Conservation (phyloP, 2,113 vertebrate genomes). For the Bungarus multicinctus region DNA sequence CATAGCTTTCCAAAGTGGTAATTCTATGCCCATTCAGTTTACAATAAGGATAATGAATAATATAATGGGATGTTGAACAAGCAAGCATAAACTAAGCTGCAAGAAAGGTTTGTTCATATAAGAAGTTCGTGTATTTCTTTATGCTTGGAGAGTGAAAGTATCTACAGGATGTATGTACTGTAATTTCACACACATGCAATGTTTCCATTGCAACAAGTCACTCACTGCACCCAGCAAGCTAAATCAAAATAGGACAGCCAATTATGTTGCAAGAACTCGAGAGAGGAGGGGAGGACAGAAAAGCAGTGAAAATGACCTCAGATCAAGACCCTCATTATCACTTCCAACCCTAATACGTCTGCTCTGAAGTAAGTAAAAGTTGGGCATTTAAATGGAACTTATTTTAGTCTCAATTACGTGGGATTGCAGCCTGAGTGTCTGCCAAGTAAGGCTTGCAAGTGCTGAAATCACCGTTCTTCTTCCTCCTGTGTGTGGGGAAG, state of each 20-base stretch:
- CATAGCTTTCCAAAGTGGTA: background rate
- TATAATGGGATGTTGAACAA: background rate
- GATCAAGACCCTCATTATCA: background rate
- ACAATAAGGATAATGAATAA: background rate
- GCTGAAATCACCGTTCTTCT: background rate
- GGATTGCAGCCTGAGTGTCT: background rate
- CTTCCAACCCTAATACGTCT: background rate
- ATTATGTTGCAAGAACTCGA: background rate
- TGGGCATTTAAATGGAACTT: background rate
- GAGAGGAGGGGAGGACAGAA: background rate
- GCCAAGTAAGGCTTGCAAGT: background rate
- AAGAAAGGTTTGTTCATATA: background rate
- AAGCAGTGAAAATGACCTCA: background rate
- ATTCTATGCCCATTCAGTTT: background rate
- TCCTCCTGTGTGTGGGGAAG: background rate
- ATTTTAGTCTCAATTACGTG: background rate
- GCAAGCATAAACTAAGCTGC: background rate
- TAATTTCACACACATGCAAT: background rate
- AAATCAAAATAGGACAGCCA: background rate
- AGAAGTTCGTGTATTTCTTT: background rate
- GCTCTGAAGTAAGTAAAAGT: background rate
- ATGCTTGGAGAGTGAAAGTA: background rate
- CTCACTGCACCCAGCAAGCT: background rate
- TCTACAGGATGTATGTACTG: background rate
- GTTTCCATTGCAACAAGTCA: background rate